Evolutionary conservation across 1,140 invertebrate genomes (phyloP), one percentile per base, ranked within the genome.

Genomic region (Pseudobourletiella spinata): DNA sequence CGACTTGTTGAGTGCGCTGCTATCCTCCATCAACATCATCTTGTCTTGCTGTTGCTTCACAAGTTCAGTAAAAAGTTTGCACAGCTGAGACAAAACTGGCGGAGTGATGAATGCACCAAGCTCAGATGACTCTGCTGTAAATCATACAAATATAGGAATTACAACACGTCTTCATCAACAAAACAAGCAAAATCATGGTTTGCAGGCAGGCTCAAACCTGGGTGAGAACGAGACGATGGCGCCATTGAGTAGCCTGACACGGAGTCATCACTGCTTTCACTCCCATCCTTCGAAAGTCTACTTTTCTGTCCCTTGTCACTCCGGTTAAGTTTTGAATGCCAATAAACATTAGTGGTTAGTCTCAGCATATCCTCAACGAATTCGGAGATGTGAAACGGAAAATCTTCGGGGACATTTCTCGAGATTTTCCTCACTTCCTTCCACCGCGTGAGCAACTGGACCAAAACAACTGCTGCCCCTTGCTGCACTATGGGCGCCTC

Each of bases 401-500:
- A 54, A 25, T 54, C 22, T 28, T 26, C 30, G 6, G 14, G 8
- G 30, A 15, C 20, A 16, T 6, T 26, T 15, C 50, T 6, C 6
- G 50, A 30, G 22, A 26, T 6, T 48, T 48, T 48, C 22, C 11
- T 15, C 6, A 64, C 6, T 35, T 46, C 54, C 0, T 61, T 30
- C 66, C 66, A 67, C 0, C 15, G 15, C 1, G 14, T 58, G 8
- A 61, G 26, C 6, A 67, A 26, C 42, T 67, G 64, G 4, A 46
- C 24, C 29, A 67, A 44, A 24, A 59, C 28, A 16, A 11, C 18
- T 6, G 59, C 54, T 2, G 62, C 66, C 11, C n/a, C 35, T 22
- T 64, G 58, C 25, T 64, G 65, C 3, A 67, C 66, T 6, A 64
- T 30, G 2, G 66, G 24, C n/a, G 39, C 30, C 44, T 61, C 62